Percentiles rank a stretch among this genome's conserved stretches.
Conservation (phyloP, 2,113 vertebrate species). For the Embiotoca jacksoni region DNA sequence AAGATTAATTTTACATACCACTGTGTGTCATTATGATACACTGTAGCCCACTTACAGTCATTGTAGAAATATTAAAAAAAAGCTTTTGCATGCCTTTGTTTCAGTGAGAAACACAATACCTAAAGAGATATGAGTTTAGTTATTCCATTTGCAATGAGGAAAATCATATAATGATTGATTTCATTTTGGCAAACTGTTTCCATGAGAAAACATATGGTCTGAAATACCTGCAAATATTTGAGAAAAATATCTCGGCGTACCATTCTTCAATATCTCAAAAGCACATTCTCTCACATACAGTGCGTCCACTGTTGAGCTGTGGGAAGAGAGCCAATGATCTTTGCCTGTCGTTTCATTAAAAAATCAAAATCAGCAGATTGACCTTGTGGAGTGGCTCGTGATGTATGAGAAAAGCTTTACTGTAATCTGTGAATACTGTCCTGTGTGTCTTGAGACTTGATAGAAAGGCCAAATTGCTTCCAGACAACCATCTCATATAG, state of each 20-base stretch:
- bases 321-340: conserved; percentile 38
- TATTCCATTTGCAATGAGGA: conserved; percentile 33
- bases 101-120: conserved; percentile 16
- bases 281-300: conserved; percentile 41
- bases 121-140: conserved; percentile 26
- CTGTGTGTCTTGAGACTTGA: conserved; percentile 52
- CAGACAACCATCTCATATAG: conserved; percentile 64
- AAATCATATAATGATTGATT: conserved; percentile 48
- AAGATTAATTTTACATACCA: background rate
- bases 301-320: conserved; percentile 25
- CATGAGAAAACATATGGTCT: conserved; percentile 56
- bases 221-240: conserved; percentile 57
- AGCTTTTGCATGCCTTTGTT: conserved; percentile 1
- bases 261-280: conserved; percentile 61
- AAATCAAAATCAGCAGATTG: conserved; percentile 41
- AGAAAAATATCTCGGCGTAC: conserved; percentile 47
- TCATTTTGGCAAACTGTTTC: conserved; percentile 32
- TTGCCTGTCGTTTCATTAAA: conserved; percentile 41
- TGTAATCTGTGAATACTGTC: conserved; percentile 57
- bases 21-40: background rate
- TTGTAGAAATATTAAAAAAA: background rate
- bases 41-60: background rate
- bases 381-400: conserved; percentile 34
- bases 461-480: conserved; percentile 67
- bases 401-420: conserved; percentile 48